Evolutionary conservation across 2,888 invertebrate species (phyloP).

Genomic region (Encarsia formosa): DNA sequence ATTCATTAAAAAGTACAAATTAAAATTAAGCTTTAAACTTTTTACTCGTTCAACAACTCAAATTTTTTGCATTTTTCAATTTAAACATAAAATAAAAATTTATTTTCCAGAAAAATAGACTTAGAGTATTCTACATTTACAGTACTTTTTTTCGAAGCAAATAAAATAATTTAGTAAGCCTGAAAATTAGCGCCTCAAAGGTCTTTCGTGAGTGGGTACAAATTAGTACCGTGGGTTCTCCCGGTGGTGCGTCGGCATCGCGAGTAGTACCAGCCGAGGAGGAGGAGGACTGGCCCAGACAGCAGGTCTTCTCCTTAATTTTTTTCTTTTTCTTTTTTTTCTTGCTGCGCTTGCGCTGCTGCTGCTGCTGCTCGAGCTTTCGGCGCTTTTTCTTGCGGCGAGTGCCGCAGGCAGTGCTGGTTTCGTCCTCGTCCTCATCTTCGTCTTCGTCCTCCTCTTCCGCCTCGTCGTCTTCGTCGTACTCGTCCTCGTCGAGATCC

Average conservation of each 20-base stretch:
- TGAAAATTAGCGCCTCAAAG: too few species aligned
- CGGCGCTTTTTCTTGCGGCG: slow-evolving; percentile 37
- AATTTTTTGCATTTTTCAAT: too few species aligned
- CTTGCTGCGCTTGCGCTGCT: slow-evolving; percentile 41
- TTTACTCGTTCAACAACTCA: too few species aligned
- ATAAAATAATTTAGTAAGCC: too few species aligned
- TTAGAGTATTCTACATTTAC: too few species aligned
- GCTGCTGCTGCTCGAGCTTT: slow-evolving; percentile 39
- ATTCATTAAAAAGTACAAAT: too few species aligned
- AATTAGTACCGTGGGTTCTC: not conserved
- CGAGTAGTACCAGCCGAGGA: not conserved
- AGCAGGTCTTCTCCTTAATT: slow-evolving; percentile 41
- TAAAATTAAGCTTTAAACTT: too few species aligned
- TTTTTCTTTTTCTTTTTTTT: slow-evolving; percentile 23
- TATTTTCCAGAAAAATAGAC: too few species aligned
- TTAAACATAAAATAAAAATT: too few species aligned
- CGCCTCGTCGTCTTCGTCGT: slow-evolving; percentile 20
- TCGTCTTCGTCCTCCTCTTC: slow-evolving; percentile 22
- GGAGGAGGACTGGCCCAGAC: slow-evolving; percentile 24
- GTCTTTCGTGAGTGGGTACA: not conserved
- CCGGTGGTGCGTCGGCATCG: slow-evolving; percentile 5
- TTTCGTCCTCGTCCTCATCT: slow-evolving; percentile 25
- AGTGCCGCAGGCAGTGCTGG: slow-evolving; percentile 45
- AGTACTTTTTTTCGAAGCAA: too few species aligned
- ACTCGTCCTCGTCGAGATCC: slow-evolving; percentile 31